Percentiles rank a stretch among this genome's conserved stretches.
Evolutionary conservation across 2,113 vertebrate species (phyloP).

Genomic region (Eleginops maclovinus): DNA sequence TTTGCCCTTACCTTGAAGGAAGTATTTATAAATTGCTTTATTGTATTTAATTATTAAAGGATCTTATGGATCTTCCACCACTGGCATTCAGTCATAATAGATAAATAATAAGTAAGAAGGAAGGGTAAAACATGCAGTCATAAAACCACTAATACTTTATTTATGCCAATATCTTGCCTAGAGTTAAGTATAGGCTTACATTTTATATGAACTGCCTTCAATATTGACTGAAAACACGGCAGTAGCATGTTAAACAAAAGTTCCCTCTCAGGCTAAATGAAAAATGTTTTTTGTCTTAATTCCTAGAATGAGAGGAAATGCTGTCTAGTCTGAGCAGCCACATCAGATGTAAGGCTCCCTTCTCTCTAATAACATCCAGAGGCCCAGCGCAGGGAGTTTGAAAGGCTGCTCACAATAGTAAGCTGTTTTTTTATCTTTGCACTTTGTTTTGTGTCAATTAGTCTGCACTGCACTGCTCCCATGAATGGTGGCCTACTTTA

Average conservation of each 20-base stretch:
- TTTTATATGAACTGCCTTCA: not conserved
- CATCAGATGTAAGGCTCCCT: slow-evolving; percentile 40
- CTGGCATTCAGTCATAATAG: not conserved
- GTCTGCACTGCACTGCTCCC: slow-evolving; percentile 50
- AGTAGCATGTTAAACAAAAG: slow-evolving; percentile 10
- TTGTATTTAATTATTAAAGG: not conserved
- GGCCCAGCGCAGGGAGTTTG: slow-evolving; percentile 63
- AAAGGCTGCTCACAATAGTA: slow-evolving; percentile 69
- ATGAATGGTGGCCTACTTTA: slow-evolving; percentile 68
- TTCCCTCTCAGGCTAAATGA: slow-evolving; percentile 19
- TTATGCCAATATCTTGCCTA: not conserved
- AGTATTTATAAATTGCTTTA: not conserved
- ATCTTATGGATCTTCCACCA: not conserved
- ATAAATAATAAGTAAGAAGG: not conserved
- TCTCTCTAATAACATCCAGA: slow-evolving; percentile 67
- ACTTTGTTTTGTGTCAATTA: slow-evolving; percentile 69
- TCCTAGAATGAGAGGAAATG: slow-evolving; percentile 59
- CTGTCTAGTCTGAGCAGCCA: slow-evolving; percentile 56
- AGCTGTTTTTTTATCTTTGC: slow-evolving; percentile 62
- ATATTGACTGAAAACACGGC: slow-evolving; percentile 21
- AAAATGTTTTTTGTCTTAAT: slow-evolving; percentile 29
- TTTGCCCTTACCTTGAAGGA: not conserved
- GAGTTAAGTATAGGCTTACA: slow-evolving; percentile 9
- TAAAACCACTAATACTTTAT: not conserved
- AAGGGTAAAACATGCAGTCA: not conserved